Evolutionary conservation across 2,113 vertebrate species (phyloP), one percentile per base, ranked within the genome.

Genomic region (Numenius arquata): DNA sequence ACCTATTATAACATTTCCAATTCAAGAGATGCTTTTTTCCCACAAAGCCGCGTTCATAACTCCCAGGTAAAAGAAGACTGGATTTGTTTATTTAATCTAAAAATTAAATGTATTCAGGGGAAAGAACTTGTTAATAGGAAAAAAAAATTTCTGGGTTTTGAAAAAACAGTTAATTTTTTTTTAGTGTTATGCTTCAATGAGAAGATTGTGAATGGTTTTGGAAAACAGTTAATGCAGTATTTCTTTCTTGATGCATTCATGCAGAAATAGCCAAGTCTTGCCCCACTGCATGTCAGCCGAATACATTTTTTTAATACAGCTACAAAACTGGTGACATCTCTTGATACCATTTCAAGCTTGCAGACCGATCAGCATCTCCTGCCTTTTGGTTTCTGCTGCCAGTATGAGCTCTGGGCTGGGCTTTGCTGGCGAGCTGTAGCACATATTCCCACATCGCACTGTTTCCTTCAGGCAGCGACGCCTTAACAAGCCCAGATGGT

Each of bases 381-480:
- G 34, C 26, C 32, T 84, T 81, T 74, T 75, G 65, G 27, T 72
- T 93, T 71, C 83, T 92, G 21, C 66, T 72, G 22, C 63, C 59
- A 43, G 15, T 15, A 18, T 59, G 5, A 5, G 3, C 15, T 70
- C 48, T 80, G 58, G 56, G 63, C 38, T 62, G 77, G 62, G 71
- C 66, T 91, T 90, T 70, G 73, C 55, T 73, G 55, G 67, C 7
- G 15, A 45, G 58, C 77, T 65, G 53, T 5, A 29, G 48, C 23
- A 27, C 1, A 1, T 56, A 26, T 26, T 45, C 1, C 5, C 40
- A 20, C 6, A 0, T 61, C 6, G 1, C 13, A 2, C 9, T 6
- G 23, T 67, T 85, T 88, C 86, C 93, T 90, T 78, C 11, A 41
- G 52, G 45, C 74, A 95, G 30, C 15, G 38, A 53, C 65, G 43